These are phyloP conservation scores for Amiota minor DNA, from an alignment of 2,888 invertebrate genomes.

Conservation along the genomic window DNA sequence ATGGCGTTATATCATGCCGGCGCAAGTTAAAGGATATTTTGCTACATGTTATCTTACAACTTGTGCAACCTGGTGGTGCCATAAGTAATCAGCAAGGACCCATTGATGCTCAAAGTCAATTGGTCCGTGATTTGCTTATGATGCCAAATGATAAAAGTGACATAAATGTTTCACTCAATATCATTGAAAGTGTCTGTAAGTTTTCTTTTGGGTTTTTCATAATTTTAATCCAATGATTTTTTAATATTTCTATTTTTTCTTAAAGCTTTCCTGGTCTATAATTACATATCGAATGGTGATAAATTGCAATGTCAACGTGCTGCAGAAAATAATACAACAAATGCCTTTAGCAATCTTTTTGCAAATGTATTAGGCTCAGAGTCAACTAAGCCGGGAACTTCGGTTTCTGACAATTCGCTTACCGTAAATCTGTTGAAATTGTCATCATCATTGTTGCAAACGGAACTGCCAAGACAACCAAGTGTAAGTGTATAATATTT, in stretches of 20 bases:
- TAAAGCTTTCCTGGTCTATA: conserved; percentile 75
- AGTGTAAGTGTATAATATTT: conserved; percentile 61
- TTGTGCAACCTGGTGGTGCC: conserved; percentile 81
- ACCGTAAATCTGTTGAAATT: conserved; percentile 82
- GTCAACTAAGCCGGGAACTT: conserved; percentile 78
- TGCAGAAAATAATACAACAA: conserved; percentile 73
- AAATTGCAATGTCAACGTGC: conserved; percentile 76
- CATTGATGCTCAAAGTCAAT: conserved; percentile 83
- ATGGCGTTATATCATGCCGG: conserved; percentile 74
- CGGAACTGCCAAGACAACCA: conserved; percentile 76
- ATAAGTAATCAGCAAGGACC: conserved; percentile 80
- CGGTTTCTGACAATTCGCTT: conserved; percentile 82
- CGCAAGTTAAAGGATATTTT: conserved; percentile 76
- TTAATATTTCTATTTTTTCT: conserved; percentile 31
- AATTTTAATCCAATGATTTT: not conserved
- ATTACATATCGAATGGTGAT: conserved; percentile 76
- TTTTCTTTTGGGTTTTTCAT: conserved; percentile 44
- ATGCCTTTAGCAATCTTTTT: conserved; percentile 82
- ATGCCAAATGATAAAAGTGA: conserved; percentile 80
- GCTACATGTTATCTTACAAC: conserved; percentile 81
- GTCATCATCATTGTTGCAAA: conserved; percentile 78
- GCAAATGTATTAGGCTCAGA: conserved; percentile 82
- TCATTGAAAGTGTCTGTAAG: conserved; percentile 82
- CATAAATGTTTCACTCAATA: conserved; percentile 81
- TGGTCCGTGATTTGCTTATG: conserved; percentile 79